Evolutionary conservation across 2,797 vertebrate genomes (phyloP).

Genomic region (Diplodus puntazzo): DNA sequence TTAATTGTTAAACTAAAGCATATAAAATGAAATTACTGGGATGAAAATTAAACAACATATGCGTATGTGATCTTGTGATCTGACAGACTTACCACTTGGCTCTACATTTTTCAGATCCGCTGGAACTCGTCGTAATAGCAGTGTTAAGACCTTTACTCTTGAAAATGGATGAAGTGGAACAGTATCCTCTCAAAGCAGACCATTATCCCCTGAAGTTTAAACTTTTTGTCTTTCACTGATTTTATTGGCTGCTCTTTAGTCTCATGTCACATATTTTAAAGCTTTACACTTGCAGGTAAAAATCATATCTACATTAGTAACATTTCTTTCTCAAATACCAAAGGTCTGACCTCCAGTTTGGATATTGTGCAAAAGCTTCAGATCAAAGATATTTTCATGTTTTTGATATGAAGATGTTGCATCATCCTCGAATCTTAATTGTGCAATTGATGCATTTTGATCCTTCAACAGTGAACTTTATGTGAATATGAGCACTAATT

Average conservation of each 20-base stretch:
- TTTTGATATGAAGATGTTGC: not conserved
- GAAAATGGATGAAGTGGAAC: not conserved
- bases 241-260: not conserved
- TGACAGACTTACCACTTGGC: not conserved
- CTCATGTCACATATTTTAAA: not conserved
- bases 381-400: not conserved
- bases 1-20: not conserved
- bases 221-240: no score
- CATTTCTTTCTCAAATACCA: not conserved
- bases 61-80: not conserved
- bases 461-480: not conserved
- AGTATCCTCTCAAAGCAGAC: not conserved
- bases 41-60: not conserved
- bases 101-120: not conserved
- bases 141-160: slow-evolving; percentile 2
- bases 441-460: not conserved
- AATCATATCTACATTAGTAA: not conserved
- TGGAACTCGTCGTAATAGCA: not conserved
- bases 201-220: not conserved
- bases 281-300: not conserved
- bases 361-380: not conserved
- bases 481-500: not conserved
- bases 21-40: not conserved
- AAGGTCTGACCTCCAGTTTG: not conserved
- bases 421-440: not conserved